Evolutionary conservation across 2,888 invertebrate species (phyloP).

Genomic region (Nomada flava): DNA sequence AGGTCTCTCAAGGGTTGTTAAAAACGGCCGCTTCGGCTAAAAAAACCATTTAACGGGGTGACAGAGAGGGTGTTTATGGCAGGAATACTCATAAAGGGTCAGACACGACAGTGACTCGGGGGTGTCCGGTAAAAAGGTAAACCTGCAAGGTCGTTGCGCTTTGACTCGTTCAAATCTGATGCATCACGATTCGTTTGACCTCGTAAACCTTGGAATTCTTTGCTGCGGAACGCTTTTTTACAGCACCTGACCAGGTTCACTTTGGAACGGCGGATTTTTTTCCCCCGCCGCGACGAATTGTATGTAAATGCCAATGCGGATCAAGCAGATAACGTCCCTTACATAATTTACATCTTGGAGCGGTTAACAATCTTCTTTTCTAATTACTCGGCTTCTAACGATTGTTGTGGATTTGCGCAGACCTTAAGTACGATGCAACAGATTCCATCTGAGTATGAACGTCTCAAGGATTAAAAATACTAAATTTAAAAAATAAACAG

Average conservation of each 20-base stretch:
- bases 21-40: constrained; percentile 74
- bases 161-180: constrained; percentile 56
- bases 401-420: no score
- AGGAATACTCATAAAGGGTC: constrained; percentile 67
- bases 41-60: constrained; percentile 82
- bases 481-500: no score
- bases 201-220: constrained; percentile 50
- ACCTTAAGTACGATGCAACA: no score
- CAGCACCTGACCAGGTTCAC: not conserved
- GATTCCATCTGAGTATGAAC: no score
- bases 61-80: constrained; percentile 75
- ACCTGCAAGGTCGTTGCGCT: constrained; percentile 61
- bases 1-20: constrained; percentile 82
- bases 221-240: not conserved
- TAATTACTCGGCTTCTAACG: no score
- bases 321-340: no score
- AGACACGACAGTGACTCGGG: constrained; percentile 49
- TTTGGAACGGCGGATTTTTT: not conserved
- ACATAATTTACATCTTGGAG: no score
- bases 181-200: constrained; percentile 35
- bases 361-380: no score
- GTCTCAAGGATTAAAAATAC: no score
- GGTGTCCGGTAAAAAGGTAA: constrained; percentile 65
- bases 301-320: no score
- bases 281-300: not conserved